These are phyloP conservation scores for Cladopsammia gracilis DNA, from an alignment of 64 coral and sea anemone species.

Conservation along the genomic window DNA sequence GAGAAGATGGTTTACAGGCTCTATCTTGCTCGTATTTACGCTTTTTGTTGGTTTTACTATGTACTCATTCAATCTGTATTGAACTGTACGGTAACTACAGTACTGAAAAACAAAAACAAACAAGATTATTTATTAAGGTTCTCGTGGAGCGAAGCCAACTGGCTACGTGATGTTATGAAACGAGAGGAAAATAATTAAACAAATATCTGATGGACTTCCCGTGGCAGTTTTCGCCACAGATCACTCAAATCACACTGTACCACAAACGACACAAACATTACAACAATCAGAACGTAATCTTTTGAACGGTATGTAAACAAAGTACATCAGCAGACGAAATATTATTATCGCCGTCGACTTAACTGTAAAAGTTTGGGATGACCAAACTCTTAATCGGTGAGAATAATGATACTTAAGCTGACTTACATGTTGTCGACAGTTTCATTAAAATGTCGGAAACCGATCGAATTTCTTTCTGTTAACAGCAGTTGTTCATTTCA, in stretches of 20 bases:
- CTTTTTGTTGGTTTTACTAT: no score
- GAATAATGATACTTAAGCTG: not conserved
- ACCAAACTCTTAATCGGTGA: not conserved
- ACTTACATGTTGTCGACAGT: conserved; percentile 9
- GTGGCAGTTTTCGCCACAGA: not conserved
- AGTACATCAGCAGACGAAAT: no score
- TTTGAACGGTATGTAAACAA: no score
- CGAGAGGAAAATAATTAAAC: not conserved
- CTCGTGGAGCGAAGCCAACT: not conserved
- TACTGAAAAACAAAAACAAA: no score
- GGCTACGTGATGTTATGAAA: not conserved
- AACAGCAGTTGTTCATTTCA: not conserved
- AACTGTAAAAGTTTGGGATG: no score
- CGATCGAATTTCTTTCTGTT: not conserved
- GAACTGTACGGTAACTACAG: no score
- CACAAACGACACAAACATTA: not conserved
- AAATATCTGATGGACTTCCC: not conserved
- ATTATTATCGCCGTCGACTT: no score
- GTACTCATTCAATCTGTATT: no score
- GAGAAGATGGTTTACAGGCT: no score
- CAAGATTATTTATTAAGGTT: not conserved
- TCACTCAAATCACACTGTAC: not conserved
- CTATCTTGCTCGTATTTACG: no score
- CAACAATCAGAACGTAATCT: not conserved
- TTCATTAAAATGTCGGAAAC: conserved; percentile 1